Evolutionary conservation across 2,888 invertebrate genomes (phyloP), one percentile per base, ranked within the genome.

Genomic region (Phaedon cochleariae): DNA sequence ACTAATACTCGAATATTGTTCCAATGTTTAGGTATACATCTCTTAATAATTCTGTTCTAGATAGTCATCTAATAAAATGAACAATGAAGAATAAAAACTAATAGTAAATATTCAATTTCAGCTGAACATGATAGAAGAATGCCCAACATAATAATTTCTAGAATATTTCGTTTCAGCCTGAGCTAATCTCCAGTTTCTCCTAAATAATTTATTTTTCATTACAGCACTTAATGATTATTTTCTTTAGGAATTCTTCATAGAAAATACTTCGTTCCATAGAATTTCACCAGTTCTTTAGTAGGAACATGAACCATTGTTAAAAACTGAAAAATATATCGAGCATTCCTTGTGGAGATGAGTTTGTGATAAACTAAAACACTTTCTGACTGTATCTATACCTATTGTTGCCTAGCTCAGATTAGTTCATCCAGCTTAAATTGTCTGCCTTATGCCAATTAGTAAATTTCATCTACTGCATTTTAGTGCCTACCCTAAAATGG

Each of bases 121-220:
- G 79, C 78, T 65, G 64, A 70, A 55, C 63, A 69, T 64, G 64
- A 66, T 68, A 65, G 68, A 67, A 68, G 64, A 68, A 64, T 70
- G 70, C 68, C 64, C 45, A 26, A 45, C 17, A 10, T 45, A 41
- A 31, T 57, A 45, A 62, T 49, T 22, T 26, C 12, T n/a, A 59
- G 15, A 21, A 49, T 20, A 20, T 49, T 59, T 34, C 45, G 15
- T 59, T 59, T 49, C 59, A 59, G 59, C 59, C 15, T 41, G 15
- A 41, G n/a, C n/a, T 41, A 73, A 68, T 59, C 67, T 77, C 76
- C 73, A 77, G 68, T 78, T 79, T 77, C 78, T 77, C 77, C 75
- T 69, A 71, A 72, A 62, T 64, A 70, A 71, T 74, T 72, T 41
- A 61, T 64, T 76, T 77, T 77, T 76, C 78, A 75, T 80, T 80